Evolutionary conservation across 2,888 invertebrate genomes (phyloP).

Genomic region (Heliconius aoede): DNA sequence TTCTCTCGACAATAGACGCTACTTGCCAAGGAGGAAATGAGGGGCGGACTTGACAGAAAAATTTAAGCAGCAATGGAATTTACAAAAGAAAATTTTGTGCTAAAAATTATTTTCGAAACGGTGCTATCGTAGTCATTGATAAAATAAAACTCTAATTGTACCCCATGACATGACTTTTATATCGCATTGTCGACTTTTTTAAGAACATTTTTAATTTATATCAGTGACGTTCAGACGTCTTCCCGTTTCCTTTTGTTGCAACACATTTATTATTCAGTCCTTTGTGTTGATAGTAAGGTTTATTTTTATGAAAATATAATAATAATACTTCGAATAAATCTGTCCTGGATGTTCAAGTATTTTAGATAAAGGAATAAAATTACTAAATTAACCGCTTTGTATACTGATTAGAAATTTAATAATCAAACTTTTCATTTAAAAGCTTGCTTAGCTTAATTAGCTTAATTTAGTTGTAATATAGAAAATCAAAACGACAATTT

Average conservation of each 20-base stretch:
- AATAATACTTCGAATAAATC: no score
- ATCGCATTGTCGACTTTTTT: slow-evolving; percentile 34
- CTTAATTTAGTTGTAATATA: no score
- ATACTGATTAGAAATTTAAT: no score
- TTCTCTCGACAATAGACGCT: slow-evolving; percentile 40
- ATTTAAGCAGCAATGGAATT: slow-evolving; percentile 54
- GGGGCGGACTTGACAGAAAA: slow-evolving; percentile 47
- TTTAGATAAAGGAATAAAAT: no score
- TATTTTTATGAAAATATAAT: not conserved
- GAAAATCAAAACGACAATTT: no score
- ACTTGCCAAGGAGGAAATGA: slow-evolving; percentile 44
- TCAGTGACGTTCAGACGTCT: not conserved
- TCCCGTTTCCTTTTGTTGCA: not conserved
- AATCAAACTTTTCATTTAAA: no score
- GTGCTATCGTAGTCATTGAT: slow-evolving; percentile 61
- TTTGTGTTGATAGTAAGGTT: not conserved
- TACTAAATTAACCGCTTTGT: no score
- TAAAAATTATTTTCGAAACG: slow-evolving; percentile 54
- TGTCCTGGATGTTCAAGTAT: no score
- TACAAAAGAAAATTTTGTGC: slow-evolving; percentile 37
- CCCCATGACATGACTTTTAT: slow-evolving; percentile 55
- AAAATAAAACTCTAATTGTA: slow-evolving; percentile 52
- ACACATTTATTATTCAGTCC: not conserved
- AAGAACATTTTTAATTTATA: slow-evolving; percentile 13
- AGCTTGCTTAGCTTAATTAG: no score